Conservation (phyloP, 2,113 vertebrate species). For the Passerina amoena region DNA sequence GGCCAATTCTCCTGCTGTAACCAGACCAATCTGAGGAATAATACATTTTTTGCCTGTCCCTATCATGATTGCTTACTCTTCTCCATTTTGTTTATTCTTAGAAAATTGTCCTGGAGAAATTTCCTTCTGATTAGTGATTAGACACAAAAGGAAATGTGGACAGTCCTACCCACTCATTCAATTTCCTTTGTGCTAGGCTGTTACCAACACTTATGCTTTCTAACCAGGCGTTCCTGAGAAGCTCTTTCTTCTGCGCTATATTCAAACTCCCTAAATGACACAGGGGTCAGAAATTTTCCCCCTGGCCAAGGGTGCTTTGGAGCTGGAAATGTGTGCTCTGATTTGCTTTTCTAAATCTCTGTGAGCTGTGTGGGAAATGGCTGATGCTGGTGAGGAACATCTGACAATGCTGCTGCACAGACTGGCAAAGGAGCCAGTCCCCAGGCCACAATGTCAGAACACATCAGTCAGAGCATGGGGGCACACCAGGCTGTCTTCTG, state of each 20-base stretch:
- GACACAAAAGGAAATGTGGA: conserved; percentile 33
- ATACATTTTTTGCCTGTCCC: conserved; percentile 1
- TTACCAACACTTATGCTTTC: not conserved
- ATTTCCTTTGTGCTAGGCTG: conserved; percentile 1
- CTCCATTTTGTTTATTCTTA: conserved; percentile 51
- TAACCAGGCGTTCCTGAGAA: not conserved
- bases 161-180: not conserved
- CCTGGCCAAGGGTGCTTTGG: not conserved
- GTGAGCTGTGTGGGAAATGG: not conserved
- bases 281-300: not conserved
- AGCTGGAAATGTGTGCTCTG: not conserved
- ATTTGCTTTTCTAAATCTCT: not conserved
- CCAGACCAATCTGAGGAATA: not conserved
- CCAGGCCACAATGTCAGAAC: not conserved
- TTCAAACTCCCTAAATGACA: not conserved
- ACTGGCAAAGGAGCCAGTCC: not conserved
- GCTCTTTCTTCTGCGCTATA: not conserved
- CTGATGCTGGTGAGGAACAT: not conserved
- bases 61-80: not conserved
- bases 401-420: not conserved
- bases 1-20: not conserved
- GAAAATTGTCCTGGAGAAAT: conserved; percentile 65
- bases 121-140: conserved; percentile 64
- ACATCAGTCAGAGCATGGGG: not conserved
- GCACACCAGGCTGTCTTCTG: not conserved